These are phyloP conservation scores for Ruditapes philippinarum DNA, from an alignment of 1,140 invertebrate species.

Conservation along the genomic window DNA sequence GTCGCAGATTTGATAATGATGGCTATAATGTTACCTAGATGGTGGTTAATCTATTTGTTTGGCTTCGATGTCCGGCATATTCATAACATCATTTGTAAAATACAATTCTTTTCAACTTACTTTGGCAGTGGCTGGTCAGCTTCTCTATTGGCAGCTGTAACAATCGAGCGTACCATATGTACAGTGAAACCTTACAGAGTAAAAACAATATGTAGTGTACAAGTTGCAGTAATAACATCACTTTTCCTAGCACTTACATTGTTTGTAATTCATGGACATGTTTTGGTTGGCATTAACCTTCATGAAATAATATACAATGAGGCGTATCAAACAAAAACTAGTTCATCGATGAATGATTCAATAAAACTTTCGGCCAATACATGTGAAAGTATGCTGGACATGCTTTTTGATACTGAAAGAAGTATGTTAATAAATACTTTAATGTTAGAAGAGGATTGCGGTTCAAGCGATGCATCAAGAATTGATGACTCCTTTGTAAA, in stretches of 20 bases:
- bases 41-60: slow-evolving; percentile 68
- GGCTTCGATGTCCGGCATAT: slow-evolving; percentile 65
- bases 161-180: slow-evolving; percentile 72
- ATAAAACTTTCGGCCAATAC: not conserved
- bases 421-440: not conserved
- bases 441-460: not conserved
- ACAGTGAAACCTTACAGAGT: slow-evolving; percentile 71
- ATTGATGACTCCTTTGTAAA: too few species aligned
- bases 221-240: not conserved
- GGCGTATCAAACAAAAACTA: not conserved
- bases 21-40: slow-evolving; percentile 64
- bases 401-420: too few species aligned
- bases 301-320: not conserved
- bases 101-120: slow-evolving; percentile 68
- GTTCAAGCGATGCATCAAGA: too few species aligned
- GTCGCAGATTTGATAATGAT: slow-evolving; percentile 69
- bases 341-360: not conserved
- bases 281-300: not conserved
- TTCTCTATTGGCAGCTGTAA: slow-evolving; percentile 72
- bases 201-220: slow-evolving; percentile 38
- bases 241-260: not conserved
- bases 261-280: not conserved
- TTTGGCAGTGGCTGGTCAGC: slow-evolving; percentile 55
- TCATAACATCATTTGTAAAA: slow-evolving; percentile 63
- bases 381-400: too few species aligned